Evolutionary conservation across 2,888 invertebrate genomes (phyloP), one percentile per base, ranked within the genome.

Genomic region (Drosophila quinaria): DNA sequence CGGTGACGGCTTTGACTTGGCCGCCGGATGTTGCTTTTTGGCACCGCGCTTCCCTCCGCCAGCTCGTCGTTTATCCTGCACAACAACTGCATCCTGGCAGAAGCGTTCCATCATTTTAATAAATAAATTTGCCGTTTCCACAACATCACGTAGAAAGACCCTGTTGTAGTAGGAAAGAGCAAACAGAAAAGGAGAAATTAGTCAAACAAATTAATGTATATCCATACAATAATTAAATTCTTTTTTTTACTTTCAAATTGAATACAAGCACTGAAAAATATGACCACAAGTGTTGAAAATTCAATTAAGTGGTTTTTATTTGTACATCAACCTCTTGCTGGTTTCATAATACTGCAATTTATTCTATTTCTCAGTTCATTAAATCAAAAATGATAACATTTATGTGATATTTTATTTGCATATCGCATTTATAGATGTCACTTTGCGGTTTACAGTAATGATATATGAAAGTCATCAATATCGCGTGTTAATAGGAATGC

Each of bases 71-170:
- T 89, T 95, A 90, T 95, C 95, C 90, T 96, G 96, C 4, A 97
- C 96, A 11, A 98, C 94, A 39, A 96, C 93, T 4, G 94, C 93
- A 68, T 92, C 91, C 92, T 94, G 94, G 89, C 95, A 95, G 89
- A 94, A 96, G 84, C 94, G 93, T 88, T 98, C 97, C 90, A 99
- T 93, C 95, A 98, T 96, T 94, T 97, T 98, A 68, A 98, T 92
- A 92, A 98, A 98, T 69, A 98, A 94, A 92, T 99, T 98, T 44
- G 96, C 96, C 0, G 98, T 97, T 92, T 98, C 97, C 8, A 98
- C 94, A 61, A 99, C 94, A 93, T 99, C 98, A 77, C 95, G 95
- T 75, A 99, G 93, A 92, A 96, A 98, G 1, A 94, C 94, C 88
- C 97, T 97, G 91, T 62, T 9, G 50, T 92, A 93, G 55, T 66